Conservation (phyloP, 2,113 vertebrate species). For the Microtus oregoni region DNA sequence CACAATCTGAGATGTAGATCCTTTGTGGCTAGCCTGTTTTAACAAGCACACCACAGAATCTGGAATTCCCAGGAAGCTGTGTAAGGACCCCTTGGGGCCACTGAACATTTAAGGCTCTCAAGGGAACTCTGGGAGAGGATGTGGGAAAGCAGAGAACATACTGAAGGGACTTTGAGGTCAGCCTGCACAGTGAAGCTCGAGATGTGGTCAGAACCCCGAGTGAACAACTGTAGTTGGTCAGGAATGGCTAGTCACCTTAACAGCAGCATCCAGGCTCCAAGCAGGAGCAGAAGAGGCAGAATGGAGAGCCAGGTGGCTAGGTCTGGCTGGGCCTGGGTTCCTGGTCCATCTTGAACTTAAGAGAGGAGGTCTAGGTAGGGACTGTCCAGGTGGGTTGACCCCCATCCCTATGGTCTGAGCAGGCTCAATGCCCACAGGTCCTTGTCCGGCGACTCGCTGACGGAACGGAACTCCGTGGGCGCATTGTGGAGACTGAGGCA, state of each 20-base stretch:
- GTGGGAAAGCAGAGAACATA: neutral
- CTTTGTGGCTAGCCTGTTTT: neutral
- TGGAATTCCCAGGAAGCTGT: neutral
- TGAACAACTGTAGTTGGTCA: neutral
- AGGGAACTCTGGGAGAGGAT: neutral
- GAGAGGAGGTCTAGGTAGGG: no score
- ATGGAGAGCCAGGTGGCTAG: neutral
- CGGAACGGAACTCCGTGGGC: constrained; percentile 92
- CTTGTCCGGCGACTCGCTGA: constrained; percentile 91
- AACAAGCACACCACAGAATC: neutral
- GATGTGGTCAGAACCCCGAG: neutral
- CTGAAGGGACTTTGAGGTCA: neutral
- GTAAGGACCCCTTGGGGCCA: neutral
- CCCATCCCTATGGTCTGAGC: neutral
- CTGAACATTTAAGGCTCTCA: neutral
- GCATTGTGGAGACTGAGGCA: constrained; percentile 97
- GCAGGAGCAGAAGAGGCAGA: neutral
- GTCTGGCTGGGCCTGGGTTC: neutral
- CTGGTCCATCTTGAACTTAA: neutral
- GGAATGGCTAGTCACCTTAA: neutral
- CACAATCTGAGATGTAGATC: neutral
- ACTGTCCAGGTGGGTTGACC: neutral
- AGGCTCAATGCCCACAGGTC: constrained; percentile 85
- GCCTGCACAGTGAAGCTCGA: neutral
- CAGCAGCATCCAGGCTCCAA: neutral